Percentiles rank a stretch among this genome's conserved stretches.
Conservation (phyloP, 2,888 invertebrate species). For the Epirrhoe alternata region DNA sequence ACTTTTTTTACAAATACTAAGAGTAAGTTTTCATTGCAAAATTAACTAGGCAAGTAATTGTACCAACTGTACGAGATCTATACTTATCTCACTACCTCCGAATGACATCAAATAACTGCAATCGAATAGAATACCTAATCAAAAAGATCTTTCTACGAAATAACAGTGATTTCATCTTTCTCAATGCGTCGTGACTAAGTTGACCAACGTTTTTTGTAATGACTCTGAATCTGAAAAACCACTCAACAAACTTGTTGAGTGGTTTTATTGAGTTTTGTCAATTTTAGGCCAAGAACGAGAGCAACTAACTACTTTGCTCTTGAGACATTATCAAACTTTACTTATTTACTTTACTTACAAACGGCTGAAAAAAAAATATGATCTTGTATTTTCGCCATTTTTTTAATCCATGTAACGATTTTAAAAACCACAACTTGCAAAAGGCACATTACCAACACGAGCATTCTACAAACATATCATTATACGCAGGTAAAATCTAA, state of each 20-base stretch:
- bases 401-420: no score
- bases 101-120: conserved; percentile 49
- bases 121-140: conserved; percentile 48
- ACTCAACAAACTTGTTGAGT: conserved; percentile 23
- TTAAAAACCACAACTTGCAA: no score
- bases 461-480: no score
- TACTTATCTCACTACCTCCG: conserved; percentile 41
- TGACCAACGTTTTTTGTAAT: conserved; percentile 30
- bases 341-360: no score
- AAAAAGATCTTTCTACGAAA: conserved; percentile 48
- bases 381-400: no score
- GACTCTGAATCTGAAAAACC: no score
- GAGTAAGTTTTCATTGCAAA: no score
- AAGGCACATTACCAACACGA: no score
- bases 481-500: no score
- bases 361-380: no score
- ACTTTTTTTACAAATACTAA: no score
- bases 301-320: not conserved
- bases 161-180: conserved; percentile 56
- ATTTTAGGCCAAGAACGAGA: conserved; percentile 14
- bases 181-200: conserved; percentile 39
- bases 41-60: not conserved
- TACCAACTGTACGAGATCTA: not conserved
- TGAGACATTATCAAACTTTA: no score
- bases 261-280: conserved; percentile 18